Base-by-base conservation (phyloP, 92 coral and sea anemone species). In the Paragorgia papillata region DNA sequence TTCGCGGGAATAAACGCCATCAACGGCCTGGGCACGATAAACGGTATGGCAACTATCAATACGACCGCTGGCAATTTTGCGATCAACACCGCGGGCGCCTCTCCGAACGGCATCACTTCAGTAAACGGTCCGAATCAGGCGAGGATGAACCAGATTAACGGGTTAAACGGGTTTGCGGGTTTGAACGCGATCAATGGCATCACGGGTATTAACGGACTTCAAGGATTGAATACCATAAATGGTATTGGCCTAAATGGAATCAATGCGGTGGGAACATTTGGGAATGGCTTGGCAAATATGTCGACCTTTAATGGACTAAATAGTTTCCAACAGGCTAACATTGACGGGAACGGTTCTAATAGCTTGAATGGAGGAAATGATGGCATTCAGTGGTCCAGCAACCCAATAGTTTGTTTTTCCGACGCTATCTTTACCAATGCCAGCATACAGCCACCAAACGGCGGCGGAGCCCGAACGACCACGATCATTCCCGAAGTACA, bases 371-470 rank as follows among this genome's bases (percentile, higher is more conserved):
- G 86, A 2, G 87, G 82, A 67, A 30, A 91, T 7, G 97, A 93
- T 57, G 84, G 83, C 57, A 80, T 90, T 79, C 97, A 93, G 57
- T 93, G 97, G 97, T 93, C 97, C 18, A 91, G 85, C 22, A 91
- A 90, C 57, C 97, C 97, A 0, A 92, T 94, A 61, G 97, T 94
- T 6, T 94, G 97, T 79, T 80, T 94, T 26, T 89, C 97, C 19
- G 97, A 94, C 46, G 89, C 97, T 49, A 82, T 88, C 37, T 83
- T 88, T 49, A 81, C 97, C 34, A 87, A 88, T 30, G 93, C 90
- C 44, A 71, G 80, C 75, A 84, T 88, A 30, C 97, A 91, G 37
- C 76, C 48, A 53, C 80, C 91, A 17, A 91, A 84, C 56, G 93
- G 91, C 24, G 83, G 84, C 25, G 85, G 79, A 75, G 89, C 89